Evolutionary conservation across 37 sponge, comb jelly and placozoan species (phyloP), one percentile per base, ranked within the genome.

Genomic region (Beroe forskalii): DNA sequence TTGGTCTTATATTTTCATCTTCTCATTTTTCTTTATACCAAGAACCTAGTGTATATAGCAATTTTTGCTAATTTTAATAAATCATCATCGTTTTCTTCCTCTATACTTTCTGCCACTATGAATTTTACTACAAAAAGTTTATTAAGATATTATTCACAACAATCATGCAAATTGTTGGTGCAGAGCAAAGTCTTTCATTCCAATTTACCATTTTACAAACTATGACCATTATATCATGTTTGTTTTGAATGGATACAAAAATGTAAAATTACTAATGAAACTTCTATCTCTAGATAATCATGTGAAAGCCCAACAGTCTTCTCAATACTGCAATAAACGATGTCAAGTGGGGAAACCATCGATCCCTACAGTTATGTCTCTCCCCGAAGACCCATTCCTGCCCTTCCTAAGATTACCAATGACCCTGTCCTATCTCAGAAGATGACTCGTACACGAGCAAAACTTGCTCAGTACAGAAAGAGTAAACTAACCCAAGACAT

Each of bases 281-380:
- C 25, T 64, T 64, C 31, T 33, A 36, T 37, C 3, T 32, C 36
- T 48, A 69, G 38, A 69, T 69, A 69, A 37, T 32, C 72, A 69
- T 69, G 72, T 69, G 72, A 69, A 36, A 32, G 32, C 19, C 72
- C 28, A 14, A 69, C 2, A 31, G 25, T 63, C 28, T n/a, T n/a
- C n/a, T n/a, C n/a, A n/a, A n/a, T n/a, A n/a, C n/a, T n/a, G 6
- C 55, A 48, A 48, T 12, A 48, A 48, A 48, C 55, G 6, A 48
- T 48, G 55, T 48, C 55, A 48, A 69, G 72, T 35, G 38, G 72
- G 1, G 72, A 69, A 36, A 1, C 72, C 1, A 80, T 80, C 14
- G 35, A 80, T 30, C 86, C 86, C 35, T 80, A 80, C 55, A 80
- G 72, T 69, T 69, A 69, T 69, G 72, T 69, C 38, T 69, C 72